Evolutionary conservation across 2,797 vertebrate species (phyloP).

Genomic region (Poecile montanus): DNA sequence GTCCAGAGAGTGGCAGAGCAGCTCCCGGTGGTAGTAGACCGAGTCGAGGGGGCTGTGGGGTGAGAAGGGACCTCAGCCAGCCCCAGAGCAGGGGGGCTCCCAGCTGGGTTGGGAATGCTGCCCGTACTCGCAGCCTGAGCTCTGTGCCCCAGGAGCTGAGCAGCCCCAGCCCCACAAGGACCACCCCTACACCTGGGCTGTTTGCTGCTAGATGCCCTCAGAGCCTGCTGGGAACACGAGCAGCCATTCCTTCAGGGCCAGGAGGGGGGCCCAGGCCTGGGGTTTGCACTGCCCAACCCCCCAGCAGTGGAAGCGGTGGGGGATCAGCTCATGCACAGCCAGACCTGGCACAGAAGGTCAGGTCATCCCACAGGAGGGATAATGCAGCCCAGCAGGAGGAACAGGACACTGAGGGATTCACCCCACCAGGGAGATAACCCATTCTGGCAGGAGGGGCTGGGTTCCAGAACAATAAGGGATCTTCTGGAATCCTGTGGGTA

Average conservation of each 20-base stretch:
- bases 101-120: accelerated
- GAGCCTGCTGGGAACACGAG: background rate
- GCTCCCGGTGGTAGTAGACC: conserved; percentile 93
- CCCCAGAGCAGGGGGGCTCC: background rate
- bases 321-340: background rate
- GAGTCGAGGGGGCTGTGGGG: conserved; percentile 77
- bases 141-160: accelerated
- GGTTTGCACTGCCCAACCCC: background rate
- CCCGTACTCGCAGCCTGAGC: accelerated
- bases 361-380: accelerated
- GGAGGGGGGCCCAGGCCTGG: background rate
- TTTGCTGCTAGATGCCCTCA: background rate
- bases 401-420: background rate
- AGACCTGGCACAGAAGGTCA: background rate
- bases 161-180: background rate
- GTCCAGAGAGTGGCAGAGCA: conserved; percentile 93
- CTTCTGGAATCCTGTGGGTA: background rate
- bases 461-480: background rate
- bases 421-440: background rate
- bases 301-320: background rate
- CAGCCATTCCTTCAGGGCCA: accelerated
- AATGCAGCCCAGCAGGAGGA: background rate
- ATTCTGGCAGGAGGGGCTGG: background rate
- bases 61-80: background rate
- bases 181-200: background rate